Evolutionary conservation across 2,113 vertebrate species (phyloP), one percentile per base, ranked within the genome.

Genomic region (pig (Sus scrofa)): DNA sequence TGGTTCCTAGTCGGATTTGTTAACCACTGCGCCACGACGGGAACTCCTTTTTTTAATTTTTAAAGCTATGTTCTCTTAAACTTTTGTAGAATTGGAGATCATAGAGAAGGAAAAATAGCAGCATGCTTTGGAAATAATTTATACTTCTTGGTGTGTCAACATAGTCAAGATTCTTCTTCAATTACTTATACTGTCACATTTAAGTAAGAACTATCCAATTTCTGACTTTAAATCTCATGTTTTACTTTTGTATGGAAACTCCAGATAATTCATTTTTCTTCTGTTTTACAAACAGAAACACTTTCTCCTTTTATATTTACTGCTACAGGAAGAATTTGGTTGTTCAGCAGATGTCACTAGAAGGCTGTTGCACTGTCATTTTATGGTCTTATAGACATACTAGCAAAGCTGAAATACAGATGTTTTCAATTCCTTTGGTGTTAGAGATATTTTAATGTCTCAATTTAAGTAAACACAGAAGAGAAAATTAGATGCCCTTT

Each of bases 301-400:
- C 7, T 39, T 62, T 92, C 18, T 71, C 2, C 12, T 79, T 54
- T 77, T 92, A 52, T 16, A 56, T 62, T 83, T 83, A 30, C 50
- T 75, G 10, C 52, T 65, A 8, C 79, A 54, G 27, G 60, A 54
- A 75, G 30, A 82, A 32, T 86, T 70, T 92, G 44, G 11, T 24
- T 97, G 92, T 96, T 83, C 98, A 98, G 93, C 98, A 98, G 98
- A 90, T 98, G 98, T 98, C 98, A 98, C 97, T 98, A 89, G 97
- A 98, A 71, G 93, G 62, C 98, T 97, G 62, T 3, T 20, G 2
- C 89, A 92, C n/a, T 83, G 20, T 44, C 60, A 14, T 32, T 32
- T 94, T 39, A 22, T 86, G 15, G 50, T 77, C 14, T 20, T 88
- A 58, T 3, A 56, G 30, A 91, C n/a, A 86, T 39, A 85, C 7